Base-by-base conservation (phyloP, 2,888 invertebrate species). In the Eremobia ochroleuca region DNA sequence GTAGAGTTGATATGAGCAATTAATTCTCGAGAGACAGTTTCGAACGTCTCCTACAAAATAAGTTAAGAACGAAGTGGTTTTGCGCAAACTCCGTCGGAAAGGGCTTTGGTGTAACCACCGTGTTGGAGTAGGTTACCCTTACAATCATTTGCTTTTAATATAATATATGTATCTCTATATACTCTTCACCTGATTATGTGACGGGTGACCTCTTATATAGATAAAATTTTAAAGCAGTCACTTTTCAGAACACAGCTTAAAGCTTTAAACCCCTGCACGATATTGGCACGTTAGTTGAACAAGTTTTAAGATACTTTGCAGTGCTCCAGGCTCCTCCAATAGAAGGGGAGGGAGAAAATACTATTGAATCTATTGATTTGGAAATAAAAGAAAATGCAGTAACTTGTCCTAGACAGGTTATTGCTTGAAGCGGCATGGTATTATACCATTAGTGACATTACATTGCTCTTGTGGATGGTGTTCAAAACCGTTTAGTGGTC, bases 71-170 rank as follows among this genome's bases (percentile, higher is more conserved):
- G 81, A 85, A 85, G 77, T 86, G 79, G 74, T 79, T 91, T 86
- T 93, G 93, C 92, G 93, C 93, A 94, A 91, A 92, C 94, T 93
- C 92, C 80, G 85, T 71, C 75, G 77, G 87, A 90, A 92, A 92
- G 87, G 90, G 90, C 89, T 89, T 87, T 87, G 77, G 85, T 79
- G 58, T 71, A 76, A 70, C 78, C 74, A 75, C 40, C 62, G n/a
- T 67, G 55, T 79, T 74, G 65, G 77, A 66, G 59, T 59, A 81
- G 37, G 62, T 55, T 90, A 89, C 88, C 87, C 89, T 55, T 75
- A 49, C 79, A 73, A 81, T 85, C 82, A 76, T 80, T 82, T 85
- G 75, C 77, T 83, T 82, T 86, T 78, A 49, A 40, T 40, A n/a
- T 64, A 37, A 31, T 83, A 71, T 71, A 72, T n/a, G 55, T 62